Evolutionary conservation across 2,797 vertebrate genomes (phyloP), one percentile per base, ranked within the genome.

Genomic region (Notolabrus celidotus): DNA sequence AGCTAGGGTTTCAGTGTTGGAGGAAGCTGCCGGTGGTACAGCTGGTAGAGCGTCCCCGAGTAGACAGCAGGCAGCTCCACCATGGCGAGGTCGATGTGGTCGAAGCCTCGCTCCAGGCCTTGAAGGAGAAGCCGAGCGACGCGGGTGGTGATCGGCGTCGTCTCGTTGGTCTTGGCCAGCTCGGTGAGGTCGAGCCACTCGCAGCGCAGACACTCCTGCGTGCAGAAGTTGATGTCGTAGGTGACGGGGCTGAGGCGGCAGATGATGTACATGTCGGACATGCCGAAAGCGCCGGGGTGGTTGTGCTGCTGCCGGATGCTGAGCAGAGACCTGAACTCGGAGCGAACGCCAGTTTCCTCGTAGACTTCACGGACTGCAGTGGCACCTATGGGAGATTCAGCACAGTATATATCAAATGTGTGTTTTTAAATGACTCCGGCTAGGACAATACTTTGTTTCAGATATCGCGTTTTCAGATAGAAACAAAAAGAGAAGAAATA

Each of bases 221-320:
- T 94, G 92, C 97, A 99, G 88, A 96, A 95, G 88, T 89, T 68
- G 80, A 99, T 97, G 84, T 66, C 57, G 82, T 95, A 95, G 46
- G 95, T 95, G 38, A 91, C 86, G 0, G 97, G 96, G 67, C 92
- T 71, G 64, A 99, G 93, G 38, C 97, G 95, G 86, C 98, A 99
- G 91, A 97, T 86, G 67, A 98, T 74, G 88, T 98, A 99, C 95
- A 99, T 93, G 75, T 99, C 97, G 0, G 97, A 99, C 92, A 96
- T 95, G 27, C 95, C 96, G 0, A 99, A 99, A 50, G 97, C 96
- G 15, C 95, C 95, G 0, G 97, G 97, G 53, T 94, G 95, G 46
- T 89, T 10, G 82, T 99, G 98, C 82, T 98, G 98, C 92, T 99
- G 97, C 31, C 97, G 94, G 55, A 99, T 71, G 79, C 97, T 97